Evolutionary conservation across 1,140 invertebrate genomes (phyloP), one percentile per base, ranked within the genome.

Genomic region (Drosophila navojoa): DNA sequence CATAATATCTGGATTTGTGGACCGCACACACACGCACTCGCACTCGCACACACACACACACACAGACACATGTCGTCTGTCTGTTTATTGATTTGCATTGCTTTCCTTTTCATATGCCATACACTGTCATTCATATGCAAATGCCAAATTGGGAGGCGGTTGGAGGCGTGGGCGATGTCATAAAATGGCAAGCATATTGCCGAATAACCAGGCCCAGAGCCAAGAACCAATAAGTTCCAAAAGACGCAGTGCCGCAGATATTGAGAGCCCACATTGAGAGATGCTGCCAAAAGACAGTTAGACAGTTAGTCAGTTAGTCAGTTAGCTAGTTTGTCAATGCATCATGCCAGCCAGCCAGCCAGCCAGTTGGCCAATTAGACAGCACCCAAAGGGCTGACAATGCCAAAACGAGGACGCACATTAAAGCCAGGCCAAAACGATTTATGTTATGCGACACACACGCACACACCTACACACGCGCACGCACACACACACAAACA

Each of bases 391-490:
- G 54, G 72, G 35, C 71, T 82, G 67, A 78, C 71, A 84, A 58
- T 76, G 60, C 64, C 67, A 66, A 84, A 38, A 84, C 80, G 77
- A 84, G 80, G 80, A 85, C 80, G 72, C 80, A 84, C 80, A 84
- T 84, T 85, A 84, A 71, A 84, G 72, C 80, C 64, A 64, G 62
- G 58, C 67, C 59, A 52, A 57, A 38, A 49, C 54, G 68, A 84
- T 84, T 77, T 84, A 85, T 84, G 81, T 82, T 71, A 54, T 84
- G 72, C 72, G 63, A 52, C 76, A 82, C 63, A 76, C 62, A 69
- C 58, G 61, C 67, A 66, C n/a, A 57, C 53, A n/a, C 53, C 45
- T 19, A 52, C 70, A 32, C 40, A 53, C 59, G 49, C 55, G 29
- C 7, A 11, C 47, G 11, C 11, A 0, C 45, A 4, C 1, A 4